phyloP scores from a whole-genome alignment of 1,140 invertebrate species.

The Calephelis virginiensis region DNA sequence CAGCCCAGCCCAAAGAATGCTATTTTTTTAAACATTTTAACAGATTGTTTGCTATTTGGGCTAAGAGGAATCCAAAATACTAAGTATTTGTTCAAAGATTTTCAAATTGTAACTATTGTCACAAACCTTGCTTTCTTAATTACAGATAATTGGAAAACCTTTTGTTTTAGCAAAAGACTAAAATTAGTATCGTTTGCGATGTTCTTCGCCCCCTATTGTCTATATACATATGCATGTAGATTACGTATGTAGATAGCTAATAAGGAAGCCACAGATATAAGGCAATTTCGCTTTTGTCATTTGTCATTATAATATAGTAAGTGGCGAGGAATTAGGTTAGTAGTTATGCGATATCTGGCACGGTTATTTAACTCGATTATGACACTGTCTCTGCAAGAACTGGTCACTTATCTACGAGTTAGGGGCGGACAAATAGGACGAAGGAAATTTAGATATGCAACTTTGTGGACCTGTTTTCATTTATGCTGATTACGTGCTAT shows the following conservation, averaged over 20 bases:
- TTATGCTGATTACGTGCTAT: slow-evolving; percentile 20
- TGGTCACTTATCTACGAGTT: slow-evolving; percentile 37
- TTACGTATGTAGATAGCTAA: not conserved
- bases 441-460: slow-evolving; percentile 33
- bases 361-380: slow-evolving; percentile 37
- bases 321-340: slow-evolving; percentile 28
- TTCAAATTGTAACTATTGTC: no score
- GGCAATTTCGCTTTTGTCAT: slow-evolving; percentile 17
- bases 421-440: slow-evolving; percentile 34
- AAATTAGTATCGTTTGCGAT: no score
- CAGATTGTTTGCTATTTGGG: no score
- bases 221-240: no score
- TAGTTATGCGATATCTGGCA: slow-evolving; percentile 27
- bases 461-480: slow-evolving; percentile 25
- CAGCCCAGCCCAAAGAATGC: no score
- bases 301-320: slow-evolving; percentile 27
- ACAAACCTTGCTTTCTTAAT: no score
- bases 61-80: no score
- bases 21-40: no score
- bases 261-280: not conserved
- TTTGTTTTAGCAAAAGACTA: no score
- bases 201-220: no score
- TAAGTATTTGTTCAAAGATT: no score
- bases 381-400: slow-evolving; percentile 35
- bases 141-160: no score